These are phyloP conservation scores for Oenanthe oenanthe DNA, from an alignment of 2,113 vertebrate species.

Conservation along the genomic window DNA sequence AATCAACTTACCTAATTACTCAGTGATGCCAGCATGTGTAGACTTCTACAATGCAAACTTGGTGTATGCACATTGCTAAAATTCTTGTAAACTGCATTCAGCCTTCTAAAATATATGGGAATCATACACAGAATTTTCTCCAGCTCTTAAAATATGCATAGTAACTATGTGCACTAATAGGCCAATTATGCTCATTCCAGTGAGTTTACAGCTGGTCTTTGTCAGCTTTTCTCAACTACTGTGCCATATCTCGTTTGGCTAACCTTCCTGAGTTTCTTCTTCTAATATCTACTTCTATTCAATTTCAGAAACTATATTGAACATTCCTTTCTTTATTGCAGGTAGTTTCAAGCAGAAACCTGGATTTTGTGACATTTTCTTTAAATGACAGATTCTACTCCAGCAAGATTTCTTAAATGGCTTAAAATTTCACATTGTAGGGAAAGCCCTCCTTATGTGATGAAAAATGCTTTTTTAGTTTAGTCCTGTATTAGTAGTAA, in stretches of 20 bases:
- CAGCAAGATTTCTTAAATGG: not conserved
- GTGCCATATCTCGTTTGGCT: not conserved
- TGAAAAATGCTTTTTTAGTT: not conserved
- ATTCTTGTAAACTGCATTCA: not conserved
- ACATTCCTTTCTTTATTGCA: not conserved
- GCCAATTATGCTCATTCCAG: conserved; percentile 12
- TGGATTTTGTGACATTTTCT: not conserved
- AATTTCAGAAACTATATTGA: not conserved
- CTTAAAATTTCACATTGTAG: not conserved
- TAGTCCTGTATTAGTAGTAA: not conserved
- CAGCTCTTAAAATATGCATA: not conserved
- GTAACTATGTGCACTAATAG: not conserved
- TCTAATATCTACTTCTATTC: not conserved
- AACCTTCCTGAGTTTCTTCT: not conserved
- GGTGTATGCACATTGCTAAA: not conserved
- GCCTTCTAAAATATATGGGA: not conserved
- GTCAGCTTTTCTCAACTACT: not conserved
- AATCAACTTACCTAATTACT: not conserved
- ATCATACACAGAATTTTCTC: not conserved
- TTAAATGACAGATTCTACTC: not conserved
- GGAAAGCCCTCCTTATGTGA: not conserved
- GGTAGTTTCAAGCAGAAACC: not conserved
- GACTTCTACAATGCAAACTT: not conserved
- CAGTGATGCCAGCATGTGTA: not conserved
- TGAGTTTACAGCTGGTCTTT: conserved; percentile 5